These are phyloP conservation scores for Heliconius melpomene DNA, from an alignment of 1,140 invertebrate genomes.

Conservation along the genomic window DNA sequence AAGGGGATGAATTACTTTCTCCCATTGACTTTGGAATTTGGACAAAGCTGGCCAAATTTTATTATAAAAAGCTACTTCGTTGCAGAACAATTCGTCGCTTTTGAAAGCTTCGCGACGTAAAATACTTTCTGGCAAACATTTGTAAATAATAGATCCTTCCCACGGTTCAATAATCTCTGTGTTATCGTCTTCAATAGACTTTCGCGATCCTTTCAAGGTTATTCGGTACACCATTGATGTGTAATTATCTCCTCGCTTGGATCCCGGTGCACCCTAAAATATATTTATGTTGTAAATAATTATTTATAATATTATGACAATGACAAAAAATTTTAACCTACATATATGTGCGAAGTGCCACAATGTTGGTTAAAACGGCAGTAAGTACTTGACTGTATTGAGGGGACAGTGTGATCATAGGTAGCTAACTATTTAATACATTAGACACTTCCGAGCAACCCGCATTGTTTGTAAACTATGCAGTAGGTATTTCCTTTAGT, in stretches of 20 bases:
- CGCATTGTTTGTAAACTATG: too few relatives aligned
- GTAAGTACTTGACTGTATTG: too few relatives aligned
- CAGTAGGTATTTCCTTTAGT: too few relatives aligned
- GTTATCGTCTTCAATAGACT: conserved; percentile 64
- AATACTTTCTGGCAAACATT: conserved; percentile 84
- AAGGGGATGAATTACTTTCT: conserved; percentile 77
- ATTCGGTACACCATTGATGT: conserved; percentile 87
- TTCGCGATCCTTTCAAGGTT: conserved; percentile 81
- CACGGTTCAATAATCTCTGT: conserved; percentile 75
- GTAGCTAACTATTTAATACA: too few relatives aligned
- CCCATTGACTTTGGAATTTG: conserved; percentile 80
- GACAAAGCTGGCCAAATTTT: conserved; percentile 84
- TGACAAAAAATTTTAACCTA: too few relatives aligned
- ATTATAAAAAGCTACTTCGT: conserved; percentile 87
- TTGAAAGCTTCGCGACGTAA: conserved; percentile 85
- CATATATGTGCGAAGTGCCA: too few relatives aligned
- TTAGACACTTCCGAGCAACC: too few relatives aligned
- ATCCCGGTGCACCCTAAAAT: conserved; percentile 83
- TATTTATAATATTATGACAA: too few relatives aligned
- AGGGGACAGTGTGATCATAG: too few relatives aligned
- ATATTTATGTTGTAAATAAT: background rate
- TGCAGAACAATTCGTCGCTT: conserved; percentile 86
- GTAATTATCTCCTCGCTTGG: conserved; percentile 87
- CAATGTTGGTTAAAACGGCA: too few relatives aligned
- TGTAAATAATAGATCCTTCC: conserved; percentile 85